Evolutionary conservation across 53 echinoderm and acorn worm genomes (phyloP).

Genomic region (Holothuria leucospilota): DNA sequence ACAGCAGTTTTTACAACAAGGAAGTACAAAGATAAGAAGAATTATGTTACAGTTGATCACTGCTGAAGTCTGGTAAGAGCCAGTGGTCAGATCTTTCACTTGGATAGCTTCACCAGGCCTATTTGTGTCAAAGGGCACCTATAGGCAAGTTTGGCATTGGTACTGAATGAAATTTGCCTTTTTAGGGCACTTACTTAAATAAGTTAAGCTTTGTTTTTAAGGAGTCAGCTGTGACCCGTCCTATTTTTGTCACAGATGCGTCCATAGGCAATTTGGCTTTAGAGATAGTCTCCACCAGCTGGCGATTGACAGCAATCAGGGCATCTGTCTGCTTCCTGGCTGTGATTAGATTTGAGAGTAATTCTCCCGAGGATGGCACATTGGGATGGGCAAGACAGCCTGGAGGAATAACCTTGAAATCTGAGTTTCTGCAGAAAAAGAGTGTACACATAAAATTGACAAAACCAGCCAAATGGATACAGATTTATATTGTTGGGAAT

Average conservation of each 20-base stretch:
- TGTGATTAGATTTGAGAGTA: slow-evolving; percentile 74
- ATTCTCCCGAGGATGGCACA: slow-evolving; percentile 40
- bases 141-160: no score
- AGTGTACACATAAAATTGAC: no score
- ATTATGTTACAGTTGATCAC: no score
- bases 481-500: no score
- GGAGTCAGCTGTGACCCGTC: slow-evolving; percentile 78
- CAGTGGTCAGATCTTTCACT: no score
- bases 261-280: slow-evolving; percentile 81
- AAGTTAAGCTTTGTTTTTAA: slow-evolving; percentile 77
- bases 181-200: slow-evolving; percentile 74
- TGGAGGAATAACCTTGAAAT: slow-evolving; percentile 65
- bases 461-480: no score
- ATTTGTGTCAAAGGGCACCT: no score
- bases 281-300: slow-evolving; percentile 83
- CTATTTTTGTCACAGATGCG: slow-evolving; percentile 77
- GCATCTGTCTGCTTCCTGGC: slow-evolving; percentile 91
- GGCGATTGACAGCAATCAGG: slow-evolving; percentile 92
- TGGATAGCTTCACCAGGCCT: no score
- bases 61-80: no score
- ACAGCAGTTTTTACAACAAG: no score
- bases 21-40: no score
- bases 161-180: no score
- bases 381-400: slow-evolving; percentile 89
- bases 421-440: slow-evolving; percentile 28